A percentile compares a stretch with the other conserved stretches of the same genome.
These are phyloP conservation scores for Arremon aurantiirostris DNA, from an alignment of 2,797 vertebrate genomes.

Conservation along the genomic window DNA sequence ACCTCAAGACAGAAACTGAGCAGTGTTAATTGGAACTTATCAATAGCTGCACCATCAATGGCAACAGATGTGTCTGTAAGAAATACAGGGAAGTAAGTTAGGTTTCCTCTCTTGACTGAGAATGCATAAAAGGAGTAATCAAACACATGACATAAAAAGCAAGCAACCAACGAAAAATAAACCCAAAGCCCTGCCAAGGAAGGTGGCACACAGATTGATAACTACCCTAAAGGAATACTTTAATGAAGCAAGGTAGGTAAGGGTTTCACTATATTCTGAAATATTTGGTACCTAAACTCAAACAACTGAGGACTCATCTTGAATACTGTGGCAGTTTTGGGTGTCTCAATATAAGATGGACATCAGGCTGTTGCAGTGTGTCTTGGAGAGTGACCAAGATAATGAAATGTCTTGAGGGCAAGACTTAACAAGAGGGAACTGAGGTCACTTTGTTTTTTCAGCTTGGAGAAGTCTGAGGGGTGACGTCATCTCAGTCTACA, in stretches of 20 bases:
- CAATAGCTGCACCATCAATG: background rate
- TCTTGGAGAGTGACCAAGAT: background rate
- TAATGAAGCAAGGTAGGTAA: background rate
- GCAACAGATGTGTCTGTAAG: background rate
- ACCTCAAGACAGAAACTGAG: background rate
- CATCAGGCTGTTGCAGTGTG: background rate
- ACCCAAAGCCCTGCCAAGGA: background rate
- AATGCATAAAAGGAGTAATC: background rate
- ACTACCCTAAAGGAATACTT: background rate
- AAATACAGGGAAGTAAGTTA: background rate
- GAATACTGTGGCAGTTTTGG: background rate
- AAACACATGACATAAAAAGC: background rate
- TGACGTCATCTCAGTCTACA: background rate
- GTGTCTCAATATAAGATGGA: background rate
- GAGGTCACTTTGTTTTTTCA: background rate
- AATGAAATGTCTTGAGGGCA: background rate
- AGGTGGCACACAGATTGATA: background rate
- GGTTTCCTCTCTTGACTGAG: background rate
- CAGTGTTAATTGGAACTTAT: background rate
- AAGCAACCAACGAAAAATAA: background rate
- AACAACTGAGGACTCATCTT: background rate
- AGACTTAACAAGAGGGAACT: accelerated
- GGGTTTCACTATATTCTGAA: background rate
- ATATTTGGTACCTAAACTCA: background rate
- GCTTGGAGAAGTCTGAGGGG: background rate